Percentiles rank a stretch among this genome's conserved stretches.
phyloP scores from a whole-genome alignment of 2,113 vertebrate genomes.

The Lagenorhynchus albirostris region DNA sequence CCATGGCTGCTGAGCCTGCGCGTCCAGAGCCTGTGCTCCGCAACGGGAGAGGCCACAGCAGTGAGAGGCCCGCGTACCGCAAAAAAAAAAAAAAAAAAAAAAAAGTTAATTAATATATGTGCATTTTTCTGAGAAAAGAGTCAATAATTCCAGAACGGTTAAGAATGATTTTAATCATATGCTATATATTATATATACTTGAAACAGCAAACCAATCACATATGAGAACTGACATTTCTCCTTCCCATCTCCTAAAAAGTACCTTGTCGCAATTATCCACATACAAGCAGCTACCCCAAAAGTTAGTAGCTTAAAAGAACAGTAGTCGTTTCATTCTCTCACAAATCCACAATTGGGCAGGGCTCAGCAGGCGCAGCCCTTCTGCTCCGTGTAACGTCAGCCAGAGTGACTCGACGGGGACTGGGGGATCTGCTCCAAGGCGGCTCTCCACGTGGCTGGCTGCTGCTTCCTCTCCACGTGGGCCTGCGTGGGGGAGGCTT shows the following conservation, averaged over 20 bases:
- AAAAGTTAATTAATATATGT: not conserved
- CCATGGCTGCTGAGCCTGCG: no score
- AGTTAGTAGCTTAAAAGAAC: not conserved
- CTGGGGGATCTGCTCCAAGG: not conserved
- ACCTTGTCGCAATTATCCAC: not conserved
- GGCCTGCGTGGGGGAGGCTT: not conserved
- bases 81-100: not conserved
- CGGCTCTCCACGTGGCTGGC: not conserved
- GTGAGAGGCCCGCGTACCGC: no score
- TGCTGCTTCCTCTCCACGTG: not conserved
- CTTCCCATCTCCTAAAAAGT: not conserved
- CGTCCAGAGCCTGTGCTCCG: no score
- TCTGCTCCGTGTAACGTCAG: not conserved
- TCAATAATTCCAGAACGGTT: not conserved
- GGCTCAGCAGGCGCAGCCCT: not conserved
- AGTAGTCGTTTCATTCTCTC: not conserved
- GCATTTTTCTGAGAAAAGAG: not conserved
- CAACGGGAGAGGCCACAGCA: no score
- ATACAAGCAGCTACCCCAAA: not conserved
- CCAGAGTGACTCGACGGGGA: accelerated
- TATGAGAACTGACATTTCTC: not conserved
- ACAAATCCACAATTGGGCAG: not conserved
- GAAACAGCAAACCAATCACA: not conserved
- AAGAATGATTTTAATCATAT: not conserved
- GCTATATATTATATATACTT: not conserved